phyloP scores from a whole-genome alignment of 2,888 invertebrate species.

The Chaetogeoica ovagalla region DNA sequence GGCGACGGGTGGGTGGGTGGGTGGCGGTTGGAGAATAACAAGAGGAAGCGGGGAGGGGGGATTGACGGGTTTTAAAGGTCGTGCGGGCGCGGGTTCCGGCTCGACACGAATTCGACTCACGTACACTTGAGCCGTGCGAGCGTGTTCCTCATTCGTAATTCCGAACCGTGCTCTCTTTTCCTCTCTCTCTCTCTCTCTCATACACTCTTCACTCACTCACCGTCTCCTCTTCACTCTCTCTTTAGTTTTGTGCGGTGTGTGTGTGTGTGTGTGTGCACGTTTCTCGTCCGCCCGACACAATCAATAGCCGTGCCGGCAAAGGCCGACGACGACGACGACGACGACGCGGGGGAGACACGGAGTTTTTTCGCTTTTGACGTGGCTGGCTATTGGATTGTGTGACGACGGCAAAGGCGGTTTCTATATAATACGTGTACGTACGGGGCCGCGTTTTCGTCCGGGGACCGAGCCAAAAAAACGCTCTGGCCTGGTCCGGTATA shows the following conservation, averaged over 20 bases:
- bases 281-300: constrained; percentile 55
- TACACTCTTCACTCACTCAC: constrained; percentile 7
- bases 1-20: too few relatives aligned
- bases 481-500: too few relatives aligned
- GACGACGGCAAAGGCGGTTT: too few relatives aligned
- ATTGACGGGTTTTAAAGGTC: constrained; percentile 39
- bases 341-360: constrained; percentile 16
- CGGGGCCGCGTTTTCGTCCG: too few relatives aligned
- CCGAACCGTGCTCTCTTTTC: constrained; percentile 33
- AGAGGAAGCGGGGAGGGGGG: constrained; percentile 13
- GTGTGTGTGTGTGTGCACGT: too few relatives aligned
- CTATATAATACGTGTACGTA: too few relatives aligned
- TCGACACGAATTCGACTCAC: constrained; percentile 49
- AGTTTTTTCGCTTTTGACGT: constrained; percentile 50
- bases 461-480: too few relatives aligned
- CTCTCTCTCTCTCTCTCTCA: constrained; percentile 19
- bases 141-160: constrained; percentile 52
- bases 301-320: constrained; percentile 51
- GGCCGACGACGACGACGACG: constrained; percentile 10
- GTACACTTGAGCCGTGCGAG: constrained; percentile 51
- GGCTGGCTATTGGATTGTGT: neutral
- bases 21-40: neutral
- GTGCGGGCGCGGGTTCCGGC: constrained; percentile 29
- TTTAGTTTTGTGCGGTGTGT: too few relatives aligned
- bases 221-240: too few relatives aligned